Evolutionary conservation across 2,113 vertebrate genomes (phyloP).

Genomic region (Rhombomys opimus): DNA sequence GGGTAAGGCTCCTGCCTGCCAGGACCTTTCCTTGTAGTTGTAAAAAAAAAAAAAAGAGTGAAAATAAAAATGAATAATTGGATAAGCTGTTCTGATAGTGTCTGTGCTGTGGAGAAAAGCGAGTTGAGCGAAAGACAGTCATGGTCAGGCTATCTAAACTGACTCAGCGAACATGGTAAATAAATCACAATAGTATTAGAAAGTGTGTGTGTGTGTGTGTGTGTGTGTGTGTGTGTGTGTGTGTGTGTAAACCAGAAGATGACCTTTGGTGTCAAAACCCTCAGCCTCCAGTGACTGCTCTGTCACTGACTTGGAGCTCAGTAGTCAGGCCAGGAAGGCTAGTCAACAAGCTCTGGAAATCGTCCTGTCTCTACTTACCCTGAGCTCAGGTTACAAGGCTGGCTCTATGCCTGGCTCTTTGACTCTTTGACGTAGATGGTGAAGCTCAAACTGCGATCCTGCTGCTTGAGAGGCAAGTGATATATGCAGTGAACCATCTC

Average conservation of each 20-base stretch:
- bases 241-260: neutral
- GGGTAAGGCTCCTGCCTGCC: neutral
- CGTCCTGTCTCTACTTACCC: neutral
- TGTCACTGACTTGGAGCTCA: neutral
- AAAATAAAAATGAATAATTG: slow-evolving; percentile 29
- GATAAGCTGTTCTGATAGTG: neutral
- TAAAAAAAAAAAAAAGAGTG: neutral
- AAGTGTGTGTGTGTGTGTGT: neutral
- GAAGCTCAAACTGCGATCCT: neutral
- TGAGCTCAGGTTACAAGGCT: neutral
- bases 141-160: neutral
- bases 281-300: neutral
- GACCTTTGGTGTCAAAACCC: neutral
- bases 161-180: neutral
- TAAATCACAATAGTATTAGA: neutral
- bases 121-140: neutral
- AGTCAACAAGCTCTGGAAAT: neutral
- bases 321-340: neutral
- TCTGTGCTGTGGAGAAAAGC: neutral
- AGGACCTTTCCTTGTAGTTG: neutral
- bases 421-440: neutral
- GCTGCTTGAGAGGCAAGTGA: neutral
- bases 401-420: neutral
- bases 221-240: neutral
- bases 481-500: neutral